Percentiles rank a stretch among this genome's conserved stretches.
Evolutionary conservation across 2,113 vertebrate genomes (phyloP).

Genomic region (Thalassarche chlororhynchos): DNA sequence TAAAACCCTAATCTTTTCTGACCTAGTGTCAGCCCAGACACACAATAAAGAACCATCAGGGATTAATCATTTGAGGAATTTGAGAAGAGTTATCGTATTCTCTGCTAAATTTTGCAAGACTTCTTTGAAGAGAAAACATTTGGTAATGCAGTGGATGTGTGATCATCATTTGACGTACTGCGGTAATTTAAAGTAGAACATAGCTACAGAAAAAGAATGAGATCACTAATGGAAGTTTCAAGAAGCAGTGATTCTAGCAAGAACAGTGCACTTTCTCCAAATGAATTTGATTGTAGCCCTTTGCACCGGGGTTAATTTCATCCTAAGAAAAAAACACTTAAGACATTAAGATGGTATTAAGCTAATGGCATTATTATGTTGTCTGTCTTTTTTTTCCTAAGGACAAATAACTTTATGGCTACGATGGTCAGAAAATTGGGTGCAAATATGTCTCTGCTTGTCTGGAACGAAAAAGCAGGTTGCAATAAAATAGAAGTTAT

Average conservation of each 20-base stretch:
- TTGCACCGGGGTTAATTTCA: neutral
- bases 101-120: constrained; percentile 6
- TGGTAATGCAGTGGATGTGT: neutral
- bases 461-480: neutral
- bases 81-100: neutral
- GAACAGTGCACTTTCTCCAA: neutral
- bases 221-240: neutral
- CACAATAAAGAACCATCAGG: neutral
- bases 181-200: neutral
- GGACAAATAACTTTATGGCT: neutral
- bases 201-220: neutral
- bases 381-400: neutral
- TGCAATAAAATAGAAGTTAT: neutral
- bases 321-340: neutral
- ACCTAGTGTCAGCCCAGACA: neutral
- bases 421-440: neutral
- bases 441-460: neutral
- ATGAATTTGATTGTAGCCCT: neutral
- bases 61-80: constrained; percentile 34
- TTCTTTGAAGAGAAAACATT: constrained; percentile 17
- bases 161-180: neutral
- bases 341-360: constrained; percentile 20
- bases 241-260: neutral
- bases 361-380: constrained; percentile 11
- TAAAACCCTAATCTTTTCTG: constrained; percentile 42